Conservation (phyloP, 2,113 vertebrate species). For the Rana temporaria region DNA sequence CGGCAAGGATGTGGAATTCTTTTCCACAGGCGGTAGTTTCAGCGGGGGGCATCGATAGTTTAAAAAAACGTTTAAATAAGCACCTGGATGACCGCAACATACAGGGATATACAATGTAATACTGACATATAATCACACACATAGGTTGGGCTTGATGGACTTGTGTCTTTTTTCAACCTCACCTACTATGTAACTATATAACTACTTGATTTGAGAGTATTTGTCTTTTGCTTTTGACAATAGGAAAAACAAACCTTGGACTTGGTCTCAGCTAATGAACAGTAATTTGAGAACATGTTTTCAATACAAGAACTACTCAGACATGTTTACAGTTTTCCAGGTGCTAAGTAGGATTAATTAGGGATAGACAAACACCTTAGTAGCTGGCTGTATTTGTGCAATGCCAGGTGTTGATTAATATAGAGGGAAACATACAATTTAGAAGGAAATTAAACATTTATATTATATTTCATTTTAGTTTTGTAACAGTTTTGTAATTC, state of each 20-base stretch:
- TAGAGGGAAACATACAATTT: neutral
- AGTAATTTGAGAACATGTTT: conserved; percentile 25
- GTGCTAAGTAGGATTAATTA: conserved; percentile 26
- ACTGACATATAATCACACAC: no score
- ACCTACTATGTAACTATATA: no score
- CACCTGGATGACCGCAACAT: no score
- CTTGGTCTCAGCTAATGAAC: neutral
- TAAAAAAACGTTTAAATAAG: no score
- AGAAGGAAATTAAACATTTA: neutral
- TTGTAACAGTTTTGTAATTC: no score
- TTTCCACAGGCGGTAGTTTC: no score
- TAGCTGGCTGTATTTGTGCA: neutral
- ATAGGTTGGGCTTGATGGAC: no score
- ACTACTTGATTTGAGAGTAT: neutral
- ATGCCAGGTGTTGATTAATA: neutral
- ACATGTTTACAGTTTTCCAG: conserved; percentile 15
- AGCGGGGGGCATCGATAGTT: no score
- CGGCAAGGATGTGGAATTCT: no score
- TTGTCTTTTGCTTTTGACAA: neutral
- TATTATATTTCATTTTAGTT: no score
- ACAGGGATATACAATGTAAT: no score
- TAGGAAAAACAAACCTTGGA: neutral
- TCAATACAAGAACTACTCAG: conserved; percentile 11
- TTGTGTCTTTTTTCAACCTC: no score
- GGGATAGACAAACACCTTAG: neutral